phyloP scores from a whole-genome alignment of 2,113 vertebrate genomes.

The Chloropsis hardwickii region DNA sequence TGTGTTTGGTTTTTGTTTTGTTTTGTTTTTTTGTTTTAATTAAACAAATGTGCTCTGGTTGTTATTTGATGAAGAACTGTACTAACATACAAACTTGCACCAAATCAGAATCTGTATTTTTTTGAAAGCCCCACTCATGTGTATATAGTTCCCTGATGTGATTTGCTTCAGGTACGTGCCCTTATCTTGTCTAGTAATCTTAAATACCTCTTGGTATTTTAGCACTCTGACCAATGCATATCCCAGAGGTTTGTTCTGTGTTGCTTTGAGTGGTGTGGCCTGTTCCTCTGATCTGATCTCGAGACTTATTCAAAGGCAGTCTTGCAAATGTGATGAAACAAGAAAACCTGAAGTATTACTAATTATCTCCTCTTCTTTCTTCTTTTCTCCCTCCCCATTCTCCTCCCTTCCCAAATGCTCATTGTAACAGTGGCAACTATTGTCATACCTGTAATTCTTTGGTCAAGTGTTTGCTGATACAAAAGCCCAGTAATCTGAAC shows the following conservation, averaged over 20 bases:
- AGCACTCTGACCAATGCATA: neutral
- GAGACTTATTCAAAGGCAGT: neutral
- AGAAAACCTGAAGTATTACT: neutral
- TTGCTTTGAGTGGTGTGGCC: neutral
- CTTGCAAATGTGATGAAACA: neutral
- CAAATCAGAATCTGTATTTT: neutral
- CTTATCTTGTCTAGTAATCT: neutral
- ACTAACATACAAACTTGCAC: neutral
- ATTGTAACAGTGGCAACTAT: neutral
- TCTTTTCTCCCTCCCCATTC: neutral
- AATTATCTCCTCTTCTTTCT: constrained; percentile 22
- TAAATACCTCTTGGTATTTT: neutral
- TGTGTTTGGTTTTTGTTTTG: neutral
- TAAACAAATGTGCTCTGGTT: neutral
- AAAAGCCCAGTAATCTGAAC: neutral
- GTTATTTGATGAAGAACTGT: neutral
- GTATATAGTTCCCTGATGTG: neutral
- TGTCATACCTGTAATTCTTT: neutral
- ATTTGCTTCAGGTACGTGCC: neutral
- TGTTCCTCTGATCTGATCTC: neutral
- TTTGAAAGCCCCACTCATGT: neutral
- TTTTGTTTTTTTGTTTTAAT: neutral
- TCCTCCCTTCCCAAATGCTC: constrained; percentile 5
- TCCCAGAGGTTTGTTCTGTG: neutral
- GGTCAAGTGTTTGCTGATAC: neutral